These are phyloP conservation scores for Oncorhynchus tshawytscha DNA, from an alignment of 2,113 vertebrate genomes.

Conservation along the genomic window DNA sequence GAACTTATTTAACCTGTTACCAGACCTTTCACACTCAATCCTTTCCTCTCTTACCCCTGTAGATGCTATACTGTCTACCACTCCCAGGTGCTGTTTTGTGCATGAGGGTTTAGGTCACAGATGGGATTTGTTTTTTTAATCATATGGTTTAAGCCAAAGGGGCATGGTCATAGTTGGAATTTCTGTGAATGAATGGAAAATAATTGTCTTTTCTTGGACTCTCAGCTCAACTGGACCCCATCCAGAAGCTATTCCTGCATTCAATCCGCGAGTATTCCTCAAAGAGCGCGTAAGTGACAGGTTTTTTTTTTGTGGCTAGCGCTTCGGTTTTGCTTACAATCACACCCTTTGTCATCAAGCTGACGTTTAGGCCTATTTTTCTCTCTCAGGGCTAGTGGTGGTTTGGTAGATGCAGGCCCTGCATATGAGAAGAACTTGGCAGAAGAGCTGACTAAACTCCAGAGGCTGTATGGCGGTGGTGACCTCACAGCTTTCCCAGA, in stretches of 20 bases:
- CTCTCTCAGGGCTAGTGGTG: slow-evolving; percentile 73
- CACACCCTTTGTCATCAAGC: neutral
- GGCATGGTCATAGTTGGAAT: slow-evolving; percentile 4
- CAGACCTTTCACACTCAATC: slow-evolving; percentile 11
- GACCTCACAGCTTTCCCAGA: slow-evolving; percentile 86
- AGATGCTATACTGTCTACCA: slow-evolving; percentile 4
- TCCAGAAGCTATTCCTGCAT: slow-evolving; percentile 93
- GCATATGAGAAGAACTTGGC: slow-evolving; percentile 85
- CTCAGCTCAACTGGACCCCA: slow-evolving; percentile 81
- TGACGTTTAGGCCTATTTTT: neutral
- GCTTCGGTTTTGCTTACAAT: neutral
- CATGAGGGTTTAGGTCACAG: slow-evolving; percentile 36
- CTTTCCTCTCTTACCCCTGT: slow-evolving; percentile 26
- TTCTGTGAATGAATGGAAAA: neutral
- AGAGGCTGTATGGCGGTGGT: slow-evolving; percentile 85
- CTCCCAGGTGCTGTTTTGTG: slow-evolving; percentile 30
- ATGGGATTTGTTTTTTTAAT: neutral
- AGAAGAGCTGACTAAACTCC: slow-evolving; percentile 83
- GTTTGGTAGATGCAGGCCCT: slow-evolving; percentile 79
- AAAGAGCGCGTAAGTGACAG: slow-evolving; percentile 81
- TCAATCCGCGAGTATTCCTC: slow-evolving; percentile 86
- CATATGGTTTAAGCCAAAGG: neutral
- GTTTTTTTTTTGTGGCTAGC: neutral
- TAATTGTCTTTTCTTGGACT: slow-evolving; percentile 33
- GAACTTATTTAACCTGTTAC: slow-evolving; percentile 25